Evolutionary conservation across 1,140 invertebrate species (phyloP).

Genomic region (Theocolax elegans): DNA sequence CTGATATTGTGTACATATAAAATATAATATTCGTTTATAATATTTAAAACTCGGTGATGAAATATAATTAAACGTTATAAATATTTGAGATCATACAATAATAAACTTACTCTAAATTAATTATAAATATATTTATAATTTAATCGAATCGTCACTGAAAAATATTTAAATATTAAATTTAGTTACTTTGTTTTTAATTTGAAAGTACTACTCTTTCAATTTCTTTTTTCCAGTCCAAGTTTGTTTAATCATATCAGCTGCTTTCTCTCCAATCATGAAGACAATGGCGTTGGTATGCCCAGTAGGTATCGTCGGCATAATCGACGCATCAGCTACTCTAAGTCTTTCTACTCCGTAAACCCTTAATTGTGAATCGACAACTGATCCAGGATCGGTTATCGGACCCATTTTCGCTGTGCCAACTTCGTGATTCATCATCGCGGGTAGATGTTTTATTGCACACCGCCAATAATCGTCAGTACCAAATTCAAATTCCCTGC

Average conservation of each 20-base stretch:
- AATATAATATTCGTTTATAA: no score
- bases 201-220: no score
- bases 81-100: no score
- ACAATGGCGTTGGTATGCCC: constrained; percentile 80
- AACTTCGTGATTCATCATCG: constrained; percentile 77
- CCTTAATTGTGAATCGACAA: constrained; percentile 78
- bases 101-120: no score
- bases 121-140: no score
- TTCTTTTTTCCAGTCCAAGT: constrained; percentile 44
- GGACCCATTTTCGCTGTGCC: constrained; percentile 84
- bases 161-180: no score
- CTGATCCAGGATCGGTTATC: constrained; percentile 71
- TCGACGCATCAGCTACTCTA: constrained; percentile 80
- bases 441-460: constrained; percentile 71
- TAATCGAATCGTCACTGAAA: no score
- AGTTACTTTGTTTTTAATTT: no score
- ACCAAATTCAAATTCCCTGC: constrained; percentile 67
- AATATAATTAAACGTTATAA: no score
- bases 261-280: constrained; percentile 90
- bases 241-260: constrained; percentile 80
- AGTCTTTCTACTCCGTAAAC: constrained; percentile 77
- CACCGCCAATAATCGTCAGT: constrained; percentile 81
- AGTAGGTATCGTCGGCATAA: constrained; percentile 78
- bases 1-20: no score
- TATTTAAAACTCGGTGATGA: no score